Conservation (phyloP, 2,113 vertebrate species). For the Chauna torquata region DNA sequence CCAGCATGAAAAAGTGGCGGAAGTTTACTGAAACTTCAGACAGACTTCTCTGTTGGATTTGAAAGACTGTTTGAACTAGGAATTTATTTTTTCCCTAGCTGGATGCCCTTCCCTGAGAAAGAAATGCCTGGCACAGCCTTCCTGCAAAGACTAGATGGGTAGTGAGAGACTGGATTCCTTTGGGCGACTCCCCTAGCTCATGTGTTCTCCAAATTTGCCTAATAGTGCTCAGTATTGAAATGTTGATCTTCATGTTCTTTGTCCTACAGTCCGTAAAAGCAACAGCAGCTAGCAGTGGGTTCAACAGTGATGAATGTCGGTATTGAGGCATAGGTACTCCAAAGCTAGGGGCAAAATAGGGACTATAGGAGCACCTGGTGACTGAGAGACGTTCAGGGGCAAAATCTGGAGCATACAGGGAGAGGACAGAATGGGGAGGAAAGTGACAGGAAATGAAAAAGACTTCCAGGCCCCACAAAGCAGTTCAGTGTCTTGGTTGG, state of each 20-base stretch:
- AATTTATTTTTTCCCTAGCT: not conserved
- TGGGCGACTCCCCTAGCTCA: not conserved
- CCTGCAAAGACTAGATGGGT: not conserved
- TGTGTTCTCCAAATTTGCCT: not conserved
- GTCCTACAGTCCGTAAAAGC: not conserved
- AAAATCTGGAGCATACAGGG: not conserved
- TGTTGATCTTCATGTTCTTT: not conserved
- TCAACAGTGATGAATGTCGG: not conserved
- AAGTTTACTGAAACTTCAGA: not conserved
- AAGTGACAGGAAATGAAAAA: not conserved
- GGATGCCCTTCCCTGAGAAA: not conserved
- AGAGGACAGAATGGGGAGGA: not conserved
- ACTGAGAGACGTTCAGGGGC: not conserved
- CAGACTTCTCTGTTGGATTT: not conserved
- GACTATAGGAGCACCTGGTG: not conserved
- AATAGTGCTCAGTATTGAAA: not conserved
- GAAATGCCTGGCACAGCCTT: not conserved
- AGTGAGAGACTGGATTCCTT: not conserved
- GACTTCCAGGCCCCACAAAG: not conserved
- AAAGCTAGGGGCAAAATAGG: not conserved
- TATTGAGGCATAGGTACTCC: not conserved
- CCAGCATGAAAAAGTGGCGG: not conserved
- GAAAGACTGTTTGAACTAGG: not conserved
- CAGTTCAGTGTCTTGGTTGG: not conserved
- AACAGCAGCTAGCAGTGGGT: not conserved